Evolutionary conservation across 2,888 invertebrate species (phyloP).

Genomic region (Xanthostigma xanthostigma): DNA sequence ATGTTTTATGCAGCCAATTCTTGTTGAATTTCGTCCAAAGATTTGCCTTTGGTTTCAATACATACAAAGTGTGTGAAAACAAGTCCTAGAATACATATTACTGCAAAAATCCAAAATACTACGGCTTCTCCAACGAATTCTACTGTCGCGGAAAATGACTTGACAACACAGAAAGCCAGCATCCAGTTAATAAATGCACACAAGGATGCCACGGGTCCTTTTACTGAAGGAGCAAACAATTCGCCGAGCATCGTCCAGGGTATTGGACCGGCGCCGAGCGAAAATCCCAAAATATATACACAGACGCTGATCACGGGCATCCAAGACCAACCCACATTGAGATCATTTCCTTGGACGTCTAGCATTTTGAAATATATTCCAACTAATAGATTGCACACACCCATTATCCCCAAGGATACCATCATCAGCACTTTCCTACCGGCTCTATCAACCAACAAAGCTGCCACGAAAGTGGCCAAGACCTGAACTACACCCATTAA

Average conservation of each 20-base stretch:
- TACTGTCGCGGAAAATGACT: conserved; percentile 29
- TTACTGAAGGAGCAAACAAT: conserved; percentile 30
- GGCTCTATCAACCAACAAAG: conserved; percentile 56
- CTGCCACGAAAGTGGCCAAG: conserved; percentile 46
- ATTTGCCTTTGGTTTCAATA: conserved; percentile 39
- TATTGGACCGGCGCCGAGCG: conserved; percentile 32
- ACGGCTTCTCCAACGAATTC: conserved; percentile 21
- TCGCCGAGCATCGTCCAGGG: conserved; percentile 35
- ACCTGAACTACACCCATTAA: conserved; percentile 66
- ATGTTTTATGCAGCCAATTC: conserved; percentile 19
- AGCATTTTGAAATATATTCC: conserved; percentile 55
- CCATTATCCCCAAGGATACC: conserved; percentile 55
- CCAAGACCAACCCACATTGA: conserved; percentile 15
- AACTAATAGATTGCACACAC: conserved; percentile 45
- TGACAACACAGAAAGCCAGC: conserved; percentile 26
- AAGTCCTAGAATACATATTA: conserved; percentile 28
- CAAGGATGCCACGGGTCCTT: conserved; percentile 23
- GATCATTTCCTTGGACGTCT: conserved; percentile 28
- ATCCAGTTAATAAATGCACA: conserved; percentile 30
- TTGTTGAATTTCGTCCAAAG: conserved; percentile 30
- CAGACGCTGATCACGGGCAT: conserved; percentile 28
- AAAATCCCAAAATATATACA: conserved; percentile 29
- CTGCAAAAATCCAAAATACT: conserved; percentile 36
- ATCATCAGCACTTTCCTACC: conserved; percentile 63
- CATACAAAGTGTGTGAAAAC: conserved; percentile 33